Base-by-base conservation (phyloP, 2,113 vertebrate species). In the Astur gentilis region DNA sequence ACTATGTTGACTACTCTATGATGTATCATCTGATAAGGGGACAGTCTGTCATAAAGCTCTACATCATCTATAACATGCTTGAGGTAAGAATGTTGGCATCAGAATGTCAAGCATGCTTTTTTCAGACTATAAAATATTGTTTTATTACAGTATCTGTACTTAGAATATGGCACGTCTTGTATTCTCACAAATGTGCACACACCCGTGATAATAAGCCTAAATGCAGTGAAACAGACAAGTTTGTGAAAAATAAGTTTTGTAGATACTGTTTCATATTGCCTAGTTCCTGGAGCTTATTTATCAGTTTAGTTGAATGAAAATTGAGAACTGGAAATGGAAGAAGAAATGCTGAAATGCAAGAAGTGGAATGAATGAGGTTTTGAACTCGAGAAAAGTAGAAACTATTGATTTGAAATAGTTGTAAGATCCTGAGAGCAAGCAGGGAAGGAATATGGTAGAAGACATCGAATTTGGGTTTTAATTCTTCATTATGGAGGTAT, bases 61-160 rank as follows among this genome's bases (percentile, higher is more conserved):
- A 99, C 97, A 99, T 99, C 98, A 99, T 99, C 98, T 99, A 99
- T 98, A 99, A 99, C 97, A 99, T 99, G 99, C 98, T 99, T n/a
- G 99, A 99, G 99, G 99, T 99, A 98, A 97, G 86, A 70, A 65
- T 52, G 29, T 55, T 47, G 52, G 26, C 57, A 95, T 88, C 25
- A 42, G 42, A 82, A 76, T 78, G 73, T 40, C 45, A 88, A 90
- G 65, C 55, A 81, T 90, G 60, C 29, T 86, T 92, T 90, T 92
- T 79, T 83, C 47, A 67, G 16, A 19, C 42, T 50, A 19, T 83
- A 25, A 79, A 75, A 70, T 70, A 58, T 6, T 52, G 16, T 34
- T 36, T 4, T 58, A 10, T 87, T 50, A 45, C 27, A 34, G 20
- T 70, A 26, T 89, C 78, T 95, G 47, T 81, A n/a, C 26, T 73